phyloP scores from a whole-genome alignment of 1,140 invertebrate species.

The Hycleus cichorii region DNA sequence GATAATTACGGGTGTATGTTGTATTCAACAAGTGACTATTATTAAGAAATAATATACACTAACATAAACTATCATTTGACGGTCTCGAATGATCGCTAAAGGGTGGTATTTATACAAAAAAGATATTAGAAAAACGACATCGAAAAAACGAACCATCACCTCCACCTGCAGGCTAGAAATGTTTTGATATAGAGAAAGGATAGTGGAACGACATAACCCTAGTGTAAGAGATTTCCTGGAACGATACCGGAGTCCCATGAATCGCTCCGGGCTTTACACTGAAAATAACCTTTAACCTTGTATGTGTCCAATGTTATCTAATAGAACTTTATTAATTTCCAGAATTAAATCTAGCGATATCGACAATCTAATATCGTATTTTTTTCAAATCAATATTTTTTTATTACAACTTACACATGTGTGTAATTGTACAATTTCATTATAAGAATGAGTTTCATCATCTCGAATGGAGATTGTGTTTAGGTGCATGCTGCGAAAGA shows the following conservation, averaged over 20 bases:
- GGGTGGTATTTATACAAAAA: slow-evolving; percentile 12
- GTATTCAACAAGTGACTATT: slow-evolving; percentile 7
- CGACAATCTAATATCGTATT: not conserved
- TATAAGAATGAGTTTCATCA: slow-evolving; percentile 15
- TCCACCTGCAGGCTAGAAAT: slow-evolving; percentile 4
- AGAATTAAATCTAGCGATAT: slow-evolving; percentile 15
- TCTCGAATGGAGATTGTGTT: slow-evolving; percentile 6
- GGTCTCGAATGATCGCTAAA: slow-evolving; percentile 3
- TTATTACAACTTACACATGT: slow-evolving; percentile 8
- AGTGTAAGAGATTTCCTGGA: slow-evolving; percentile 12
- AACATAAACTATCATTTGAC: slow-evolving; percentile 14
- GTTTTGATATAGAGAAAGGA: slow-evolving; percentile 1
- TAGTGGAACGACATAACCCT: slow-evolving; percentile 11
- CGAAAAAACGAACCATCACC: not conserved
- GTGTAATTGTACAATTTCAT: slow-evolving; percentile 13
- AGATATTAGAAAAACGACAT: not conserved
- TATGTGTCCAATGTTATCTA: slow-evolving; percentile 7
- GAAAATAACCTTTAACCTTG: slow-evolving; percentile 9
- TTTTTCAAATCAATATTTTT: not conserved
- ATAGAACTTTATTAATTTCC: slow-evolving; percentile 16
- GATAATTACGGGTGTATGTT: slow-evolving; percentile 11
- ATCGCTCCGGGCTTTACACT: not conserved
- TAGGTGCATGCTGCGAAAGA: slow-evolving; percentile 18
- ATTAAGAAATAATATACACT: slow-evolving; percentile 18
- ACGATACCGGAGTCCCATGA: slow-evolving; percentile 9